These are phyloP conservation scores for Cinclus cinclus DNA, from an alignment of 2,113 vertebrate genomes.

Conservation along the genomic window DNA sequence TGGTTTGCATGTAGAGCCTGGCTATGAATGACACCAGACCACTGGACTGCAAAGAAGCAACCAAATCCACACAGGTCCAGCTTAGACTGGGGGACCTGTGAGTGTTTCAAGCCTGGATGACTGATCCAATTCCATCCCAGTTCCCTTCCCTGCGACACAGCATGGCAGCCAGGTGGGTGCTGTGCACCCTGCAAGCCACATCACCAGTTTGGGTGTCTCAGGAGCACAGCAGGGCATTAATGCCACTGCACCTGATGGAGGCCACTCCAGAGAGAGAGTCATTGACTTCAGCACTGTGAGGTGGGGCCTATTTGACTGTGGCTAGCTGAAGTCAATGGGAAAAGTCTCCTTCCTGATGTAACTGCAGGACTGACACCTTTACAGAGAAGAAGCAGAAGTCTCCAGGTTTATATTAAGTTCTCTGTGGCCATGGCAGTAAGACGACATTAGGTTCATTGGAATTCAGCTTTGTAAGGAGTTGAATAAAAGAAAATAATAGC, in stretches of 20 bases:
- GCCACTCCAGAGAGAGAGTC: not conserved
- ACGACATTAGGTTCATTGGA: not conserved
- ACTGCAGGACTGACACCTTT: not conserved
- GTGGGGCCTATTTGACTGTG: not conserved
- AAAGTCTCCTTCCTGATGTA: not conserved
- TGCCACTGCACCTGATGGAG: fast-evolving
- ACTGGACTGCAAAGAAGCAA: not conserved
- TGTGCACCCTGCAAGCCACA: not conserved
- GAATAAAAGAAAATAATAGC: not conserved
- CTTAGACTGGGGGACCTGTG: not conserved
- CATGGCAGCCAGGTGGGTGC: not conserved
- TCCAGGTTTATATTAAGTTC: not conserved
- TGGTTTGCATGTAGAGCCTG: not conserved
- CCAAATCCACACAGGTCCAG: not conserved
- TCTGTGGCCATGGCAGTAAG: not conserved
- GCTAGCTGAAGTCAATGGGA: not conserved
- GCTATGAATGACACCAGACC: not conserved
- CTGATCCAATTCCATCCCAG: not conserved
- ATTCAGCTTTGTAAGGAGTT: not conserved
- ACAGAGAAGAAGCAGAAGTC: not conserved
- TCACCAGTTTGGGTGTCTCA: fast-evolving
- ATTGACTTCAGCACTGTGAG: fast-evolving
- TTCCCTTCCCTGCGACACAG: fast-evolving
- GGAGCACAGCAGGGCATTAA: not conserved
- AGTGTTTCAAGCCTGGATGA: not conserved